Evolutionary conservation across 2,888 invertebrate genomes (phyloP).

Genomic region (Panopea generosa): DNA sequence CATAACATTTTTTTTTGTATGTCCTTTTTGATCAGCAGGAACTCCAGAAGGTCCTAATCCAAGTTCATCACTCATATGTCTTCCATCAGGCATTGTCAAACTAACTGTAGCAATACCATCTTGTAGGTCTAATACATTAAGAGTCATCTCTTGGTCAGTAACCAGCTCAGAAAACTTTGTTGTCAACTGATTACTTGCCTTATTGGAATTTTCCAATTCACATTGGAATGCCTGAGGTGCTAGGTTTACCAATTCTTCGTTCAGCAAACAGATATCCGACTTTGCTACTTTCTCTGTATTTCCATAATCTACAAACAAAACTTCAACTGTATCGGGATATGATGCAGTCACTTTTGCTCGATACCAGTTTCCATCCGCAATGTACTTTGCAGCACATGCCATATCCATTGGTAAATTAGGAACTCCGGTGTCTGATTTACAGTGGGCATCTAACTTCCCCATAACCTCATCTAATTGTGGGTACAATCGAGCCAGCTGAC

Average conservation of each 20-base stretch:
- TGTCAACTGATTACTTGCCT: constrained; percentile 50
- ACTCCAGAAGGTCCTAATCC: constrained; percentile 34
- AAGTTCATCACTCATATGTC: constrained; percentile 41
- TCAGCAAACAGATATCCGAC: constrained; percentile 67
- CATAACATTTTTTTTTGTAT: neutral
- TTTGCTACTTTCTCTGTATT: constrained; percentile 71
- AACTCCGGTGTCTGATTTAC: constrained; percentile 38
- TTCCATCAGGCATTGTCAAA: constrained; percentile 40
- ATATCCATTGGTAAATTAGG: constrained; percentile 49
- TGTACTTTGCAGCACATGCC: constrained; percentile 75
- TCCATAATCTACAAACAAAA: constrained; percentile 83
- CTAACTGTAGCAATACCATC: constrained; percentile 37
- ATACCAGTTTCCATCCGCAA: constrained; percentile 80
- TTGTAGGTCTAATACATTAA: constrained; percentile 30
- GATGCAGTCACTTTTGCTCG: constrained; percentile 71
- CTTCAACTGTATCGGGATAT: constrained; percentile 64
- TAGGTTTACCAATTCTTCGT: constrained; percentile 63
- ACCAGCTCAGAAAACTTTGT: constrained; percentile 57
- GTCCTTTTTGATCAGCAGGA: neutral
- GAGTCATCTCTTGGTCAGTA: constrained; percentile 50
- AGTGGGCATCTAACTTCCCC: constrained; percentile 65
- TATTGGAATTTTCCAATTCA: constrained; percentile 50
- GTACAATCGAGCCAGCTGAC: constrained; percentile 61
- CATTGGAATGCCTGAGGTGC: constrained; percentile 78
- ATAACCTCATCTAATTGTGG: constrained; percentile 67